Evolutionary conservation across 2,113 vertebrate genomes (phyloP).

Genomic region (Mus pahari): DNA sequence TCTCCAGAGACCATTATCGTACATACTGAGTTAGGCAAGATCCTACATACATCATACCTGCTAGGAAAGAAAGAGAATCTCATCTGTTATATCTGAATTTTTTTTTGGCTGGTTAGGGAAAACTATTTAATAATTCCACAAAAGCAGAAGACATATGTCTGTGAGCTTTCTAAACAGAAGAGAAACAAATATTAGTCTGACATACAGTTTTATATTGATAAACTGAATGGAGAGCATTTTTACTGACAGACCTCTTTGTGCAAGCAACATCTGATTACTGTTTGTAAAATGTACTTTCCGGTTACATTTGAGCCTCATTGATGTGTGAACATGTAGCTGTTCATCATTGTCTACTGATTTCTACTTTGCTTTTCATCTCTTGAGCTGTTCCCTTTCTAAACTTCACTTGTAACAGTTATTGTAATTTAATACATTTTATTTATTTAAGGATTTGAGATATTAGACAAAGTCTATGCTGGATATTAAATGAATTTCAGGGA

Average conservation of each 20-base stretch:
- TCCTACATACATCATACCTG: background rate
- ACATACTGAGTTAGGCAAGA: background rate
- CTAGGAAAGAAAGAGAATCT: constrained; percentile 23
- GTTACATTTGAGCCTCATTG: background rate
- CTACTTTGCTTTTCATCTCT: constrained; percentile 3
- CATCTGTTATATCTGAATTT: constrained; percentile 28
- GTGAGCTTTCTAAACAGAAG: constrained; percentile 5
- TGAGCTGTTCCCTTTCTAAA: constrained; percentile 39
- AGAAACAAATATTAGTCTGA: background rate
- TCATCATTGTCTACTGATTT: background rate
- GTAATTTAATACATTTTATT: constrained; percentile 47
- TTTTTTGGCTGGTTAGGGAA: background rate
- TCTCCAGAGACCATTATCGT: background rate
- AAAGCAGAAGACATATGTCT: background rate
- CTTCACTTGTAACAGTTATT: constrained; percentile 1
- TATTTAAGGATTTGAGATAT: constrained; percentile 7
- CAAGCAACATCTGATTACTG: background rate
- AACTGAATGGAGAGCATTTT: background rate
- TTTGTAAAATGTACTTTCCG: background rate
- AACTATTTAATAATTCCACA: background rate
- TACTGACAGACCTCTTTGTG: background rate
- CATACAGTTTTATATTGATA: background rate
- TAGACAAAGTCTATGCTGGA: background rate
- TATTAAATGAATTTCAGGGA: constrained; percentile 45
- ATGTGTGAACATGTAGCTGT: background rate